These are phyloP conservation scores for Cheirogaleus medius DNA, from an alignment of 2,113 vertebrate genomes.

Conservation along the genomic window DNA sequence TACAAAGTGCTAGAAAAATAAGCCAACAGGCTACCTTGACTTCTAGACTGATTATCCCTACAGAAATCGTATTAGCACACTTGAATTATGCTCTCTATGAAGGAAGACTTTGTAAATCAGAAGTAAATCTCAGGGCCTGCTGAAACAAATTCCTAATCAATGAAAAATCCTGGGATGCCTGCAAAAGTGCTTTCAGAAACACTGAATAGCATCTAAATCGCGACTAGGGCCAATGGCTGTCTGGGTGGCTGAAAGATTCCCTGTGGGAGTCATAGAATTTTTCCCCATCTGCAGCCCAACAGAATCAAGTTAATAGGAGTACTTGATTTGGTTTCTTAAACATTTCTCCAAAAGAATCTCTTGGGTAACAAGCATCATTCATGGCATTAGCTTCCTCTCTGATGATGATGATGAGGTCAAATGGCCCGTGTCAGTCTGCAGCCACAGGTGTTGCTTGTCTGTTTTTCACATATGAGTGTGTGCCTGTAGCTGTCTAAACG, in stretches of 20 bases:
- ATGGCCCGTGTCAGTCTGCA: neutral
- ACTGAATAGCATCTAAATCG: slow-evolving; percentile 11
- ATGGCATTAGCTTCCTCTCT: neutral
- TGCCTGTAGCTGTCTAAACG: neutral
- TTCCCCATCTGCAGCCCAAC: neutral
- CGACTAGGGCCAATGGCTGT: neutral
- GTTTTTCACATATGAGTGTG: neutral
- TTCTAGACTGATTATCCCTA: neutral
- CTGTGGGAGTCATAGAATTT: neutral
- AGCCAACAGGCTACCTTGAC: neutral
- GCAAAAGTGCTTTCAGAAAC: neutral
- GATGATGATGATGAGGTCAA: neutral
- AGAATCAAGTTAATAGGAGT: neutral
- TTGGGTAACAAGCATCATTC: neutral
- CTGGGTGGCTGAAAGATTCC: neutral
- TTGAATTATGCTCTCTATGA: neutral
- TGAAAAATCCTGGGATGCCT: neutral
- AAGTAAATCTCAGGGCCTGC: neutral
- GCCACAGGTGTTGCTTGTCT: neutral
- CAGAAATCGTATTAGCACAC: neutral
- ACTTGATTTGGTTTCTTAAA: neutral
- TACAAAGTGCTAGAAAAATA: neutral
- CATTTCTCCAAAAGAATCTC: neutral
- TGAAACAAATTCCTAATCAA: slow-evolving; percentile 45
- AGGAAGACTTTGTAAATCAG: slow-evolving; percentile 11